Evolutionary conservation across 2,797 vertebrate genomes (phyloP), one percentile per base, ranked within the genome.

Genomic region (Coranthus polyacanthus): DNA sequence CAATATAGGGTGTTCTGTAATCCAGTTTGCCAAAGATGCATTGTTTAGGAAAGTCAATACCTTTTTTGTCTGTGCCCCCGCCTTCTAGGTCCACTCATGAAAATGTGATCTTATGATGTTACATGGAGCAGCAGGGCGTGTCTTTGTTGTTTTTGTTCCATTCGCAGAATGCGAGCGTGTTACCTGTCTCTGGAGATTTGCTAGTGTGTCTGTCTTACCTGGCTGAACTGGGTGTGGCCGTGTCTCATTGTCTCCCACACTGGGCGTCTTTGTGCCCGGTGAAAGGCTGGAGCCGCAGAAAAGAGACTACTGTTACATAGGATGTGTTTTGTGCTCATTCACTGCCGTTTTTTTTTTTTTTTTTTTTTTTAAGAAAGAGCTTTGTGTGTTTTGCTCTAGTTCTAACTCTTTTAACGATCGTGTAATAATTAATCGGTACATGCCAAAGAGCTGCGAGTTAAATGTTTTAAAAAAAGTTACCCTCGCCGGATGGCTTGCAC

Each of bases 101-200:
- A 83, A 92, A 91, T 78, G 86, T 61, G 82, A 89, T 90, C 90
- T 90, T 78, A 83, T 90, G 84, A 85, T 88, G 92, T 93, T 93
- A 85, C 91, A 78, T 29, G 52, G 83, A 75, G 79, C 38, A 49
- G 76, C 7, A 84, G 89, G 92, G 91, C 46, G 89, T 90, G 86
- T 89, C 91, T 86, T 86, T 87, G 80, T 87, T 68, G 78, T 82
- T 89, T n/a, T 89, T 90, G 82, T 90, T 79, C 69, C 66, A 6
- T 4, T 2, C 56, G 20, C 74, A 71, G 71, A 89, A 81, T 87
- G 82, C 29, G 82, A 89, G 85, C 65, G 26, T 71, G 81, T 77
- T 80, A 45, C 58, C 75, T 13, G 68, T 88, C 89, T 85, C 87
- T 0, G 69, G 87, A 84, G 90, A 41, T 52, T 68, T 36, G 82